These are phyloP conservation scores for Chaetops frenatus DNA, from an alignment of 2,113 vertebrate species.

Conservation along the genomic window DNA sequence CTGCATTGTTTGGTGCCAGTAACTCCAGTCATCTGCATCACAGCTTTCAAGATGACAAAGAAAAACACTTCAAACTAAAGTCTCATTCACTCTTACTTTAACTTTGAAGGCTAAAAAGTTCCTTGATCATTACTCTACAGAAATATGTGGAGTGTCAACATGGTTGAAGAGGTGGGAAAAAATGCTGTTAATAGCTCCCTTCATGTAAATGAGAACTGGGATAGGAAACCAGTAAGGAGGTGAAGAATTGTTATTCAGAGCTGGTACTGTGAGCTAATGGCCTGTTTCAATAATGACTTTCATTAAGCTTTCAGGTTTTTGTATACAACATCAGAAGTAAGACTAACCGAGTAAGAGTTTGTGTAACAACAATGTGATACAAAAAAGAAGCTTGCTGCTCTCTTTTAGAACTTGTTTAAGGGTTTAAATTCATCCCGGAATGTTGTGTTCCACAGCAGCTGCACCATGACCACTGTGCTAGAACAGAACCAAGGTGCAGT, in stretches of 20 bases:
- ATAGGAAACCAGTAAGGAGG: background rate
- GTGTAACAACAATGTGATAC: background rate
- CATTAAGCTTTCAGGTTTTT: rapidly evolving
- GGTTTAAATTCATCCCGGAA: background rate
- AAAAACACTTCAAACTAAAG: background rate
- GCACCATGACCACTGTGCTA: background rate
- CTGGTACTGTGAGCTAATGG: background rate
- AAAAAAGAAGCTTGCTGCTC: background rate
- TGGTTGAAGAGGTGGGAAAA: background rate
- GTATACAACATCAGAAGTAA: background rate
- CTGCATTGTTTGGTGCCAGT: background rate
- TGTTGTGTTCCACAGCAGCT: background rate
- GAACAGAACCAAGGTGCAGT: background rate
- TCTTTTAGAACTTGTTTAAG: background rate
- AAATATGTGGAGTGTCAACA: background rate
- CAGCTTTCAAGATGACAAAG: background rate
- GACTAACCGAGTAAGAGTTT: background rate
- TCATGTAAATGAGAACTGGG: background rate
- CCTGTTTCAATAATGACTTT: background rate
- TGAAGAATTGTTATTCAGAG: background rate
- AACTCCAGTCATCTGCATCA: background rate
- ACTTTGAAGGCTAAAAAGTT: background rate
- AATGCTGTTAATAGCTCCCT: background rate
- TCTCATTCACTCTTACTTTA: background rate
- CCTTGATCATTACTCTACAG: background rate